Conservation (phyloP, 2,888 invertebrate species). For the Torymus texanus region DNA sequence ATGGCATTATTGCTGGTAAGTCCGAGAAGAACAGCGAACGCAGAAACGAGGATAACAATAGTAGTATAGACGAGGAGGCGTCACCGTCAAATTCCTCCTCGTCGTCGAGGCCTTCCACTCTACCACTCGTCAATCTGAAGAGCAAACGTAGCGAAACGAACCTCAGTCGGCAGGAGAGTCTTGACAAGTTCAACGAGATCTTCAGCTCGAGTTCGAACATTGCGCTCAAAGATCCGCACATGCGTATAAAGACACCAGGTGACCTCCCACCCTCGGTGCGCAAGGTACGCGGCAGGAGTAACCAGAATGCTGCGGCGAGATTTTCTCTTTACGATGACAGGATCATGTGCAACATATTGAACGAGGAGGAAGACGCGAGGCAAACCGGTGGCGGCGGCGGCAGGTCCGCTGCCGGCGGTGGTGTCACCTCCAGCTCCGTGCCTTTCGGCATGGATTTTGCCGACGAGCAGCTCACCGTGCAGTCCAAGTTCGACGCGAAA, state of each 20-base stretch:
- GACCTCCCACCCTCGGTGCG: conserved; percentile 88
- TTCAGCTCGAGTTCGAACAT: conserved; percentile 83
- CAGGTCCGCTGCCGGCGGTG: conserved; percentile 58
- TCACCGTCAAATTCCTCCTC: conserved; percentile 48
- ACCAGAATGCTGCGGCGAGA: conserved; percentile 79
- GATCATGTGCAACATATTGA: conserved; percentile 82
- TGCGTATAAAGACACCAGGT: conserved; percentile 87
- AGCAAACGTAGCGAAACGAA: conserved; percentile 70
- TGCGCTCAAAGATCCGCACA: conserved; percentile 83
- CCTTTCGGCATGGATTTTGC: conserved; percentile 71
- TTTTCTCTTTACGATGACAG: conserved; percentile 92
- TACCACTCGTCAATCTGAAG: conserved; percentile 65
- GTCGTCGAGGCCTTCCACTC: conserved; percentile 62
- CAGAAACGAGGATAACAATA: not conserved
- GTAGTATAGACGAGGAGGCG: not conserved
- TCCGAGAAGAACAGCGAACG: conserved; percentile 9
- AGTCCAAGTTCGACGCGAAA: conserved; percentile 61
- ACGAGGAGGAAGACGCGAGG: conserved; percentile 73
- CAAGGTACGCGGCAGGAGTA: conserved; percentile 80
- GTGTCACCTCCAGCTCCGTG: conserved; percentile 66
- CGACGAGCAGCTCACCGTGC: conserved; percentile 58
- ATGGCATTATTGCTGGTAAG: conserved; percentile 62
- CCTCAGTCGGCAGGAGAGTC: conserved; percentile 80
- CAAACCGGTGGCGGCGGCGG: too few species aligned
- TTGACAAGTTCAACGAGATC: conserved; percentile 86